Base-by-base conservation (phyloP, 1,140 invertebrate genomes). In the Camponotus pennsylvanicus region DNA sequence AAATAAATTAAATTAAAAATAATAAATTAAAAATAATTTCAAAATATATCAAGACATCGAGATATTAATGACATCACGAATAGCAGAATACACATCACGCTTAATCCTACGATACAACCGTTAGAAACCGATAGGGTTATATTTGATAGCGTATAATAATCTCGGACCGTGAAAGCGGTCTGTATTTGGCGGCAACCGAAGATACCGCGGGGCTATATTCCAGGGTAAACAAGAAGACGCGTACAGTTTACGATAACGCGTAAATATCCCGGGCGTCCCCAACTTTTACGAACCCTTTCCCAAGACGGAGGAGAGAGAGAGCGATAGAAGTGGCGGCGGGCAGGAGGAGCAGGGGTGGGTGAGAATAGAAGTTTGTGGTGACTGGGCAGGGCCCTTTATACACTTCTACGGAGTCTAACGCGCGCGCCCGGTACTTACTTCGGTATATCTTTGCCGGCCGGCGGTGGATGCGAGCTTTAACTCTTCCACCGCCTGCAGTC, bases 381-480 rank as follows among this genome's bases (percentile, higher is more conserved):
- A 90, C 92, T 90, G 88, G 86, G 86, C 90, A 91, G 88, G 92
- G 92, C 86, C 90, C 88, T 94, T 94, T 93, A 94, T 94, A 92
- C 91, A 93, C 93, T 93, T 76, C 80, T 78, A 78, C 87, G 80
- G 83, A 91, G 88, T 92, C 87, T 89, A 91, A 89, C 86, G 89
- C 78, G 77, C 88, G 86, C 86, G 89, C 78, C 82, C 88, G 86
- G 88, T 84, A 88, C 90, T 91, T 91, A 91, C 88, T 91, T 70
- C 49, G 85, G 70, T 93, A 90, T 93, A 93, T 93, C 92, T 93
- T 91, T 86, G 88, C 89, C 90, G 90, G 80, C 88, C 73, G 78
- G 57, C 69, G 79, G 73, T 90, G 70, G 90, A 92, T 91, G 70
- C 80, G 85, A 80, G 90, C 88, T 76, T 87, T 92, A 92, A 90